Evolutionary conservation across 2,797 vertebrate genomes (phyloP), one percentile per base, ranked within the genome.

Genomic region (Spinus pinus): DNA sequence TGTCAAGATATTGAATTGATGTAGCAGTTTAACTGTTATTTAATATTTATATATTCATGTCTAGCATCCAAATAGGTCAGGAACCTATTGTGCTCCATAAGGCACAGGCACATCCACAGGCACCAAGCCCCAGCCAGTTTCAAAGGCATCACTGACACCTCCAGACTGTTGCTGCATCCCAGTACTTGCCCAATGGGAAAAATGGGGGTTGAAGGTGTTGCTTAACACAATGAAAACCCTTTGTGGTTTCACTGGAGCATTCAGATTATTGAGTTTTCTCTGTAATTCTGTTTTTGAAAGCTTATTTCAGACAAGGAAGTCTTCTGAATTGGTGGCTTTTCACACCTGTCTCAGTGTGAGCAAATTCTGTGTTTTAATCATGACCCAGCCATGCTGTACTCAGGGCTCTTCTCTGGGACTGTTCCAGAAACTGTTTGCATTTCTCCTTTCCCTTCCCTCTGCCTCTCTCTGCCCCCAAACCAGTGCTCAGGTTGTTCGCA

Each of bases 21-120:
- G 41, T 41, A 81, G 77, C 90, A 88, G 73, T 95, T 93, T 86
- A 91, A 74, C 64, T 0, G 2, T 73, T 90, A 88, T 65, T 95
- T 93, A 90, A 54, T 72, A 91, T 96, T 90, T 88, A 94, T 92
- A 39, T 92, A 75, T 88, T 93, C 88, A 41, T 69, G 54, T 60
- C 28, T 49, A 25, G 31, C 54, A 91, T 90, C 33, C 82, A 93
- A 74, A 94, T 74, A 93, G 85, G 80, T 90, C 87, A 90, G 69
- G 46, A 72, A 61, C 73, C 51, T 57, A 27, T 69, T 86, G 90
- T 80, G 49, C 54, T 81, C 18, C 4, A 4, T 11, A 31, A 84
- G 72, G 30, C 35, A 54, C 16, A 39, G 58, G 25, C 14, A 31
- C 9, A 47, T 39, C 53, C 49, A 37, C 28, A 50, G 4, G 12